A percentile compares a stretch with the other conserved stretches of the same genome.
Evolutionary conservation across 2,888 invertebrate genomes (phyloP).

Genomic region (Aradus depressus): DNA sequence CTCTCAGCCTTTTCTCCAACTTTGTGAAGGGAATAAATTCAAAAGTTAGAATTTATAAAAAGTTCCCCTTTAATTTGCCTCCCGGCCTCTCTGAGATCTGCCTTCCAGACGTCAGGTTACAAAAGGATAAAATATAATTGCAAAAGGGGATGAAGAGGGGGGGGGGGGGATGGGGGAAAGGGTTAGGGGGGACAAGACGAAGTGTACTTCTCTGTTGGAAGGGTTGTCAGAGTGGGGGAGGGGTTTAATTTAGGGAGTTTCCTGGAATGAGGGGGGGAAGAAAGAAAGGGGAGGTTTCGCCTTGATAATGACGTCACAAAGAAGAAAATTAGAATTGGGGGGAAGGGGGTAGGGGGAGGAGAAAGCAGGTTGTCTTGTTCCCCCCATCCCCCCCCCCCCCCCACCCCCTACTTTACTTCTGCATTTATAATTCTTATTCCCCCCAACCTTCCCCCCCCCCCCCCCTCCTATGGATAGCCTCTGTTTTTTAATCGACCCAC

Average conservation of each 20-base stretch:
- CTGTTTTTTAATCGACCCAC: background rate
- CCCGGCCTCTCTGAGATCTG: no score
- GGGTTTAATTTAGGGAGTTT: conserved; percentile 5
- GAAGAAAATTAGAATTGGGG: no score
- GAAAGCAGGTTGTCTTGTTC: background rate
- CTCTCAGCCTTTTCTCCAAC: no score
- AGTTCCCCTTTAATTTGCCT: no score
- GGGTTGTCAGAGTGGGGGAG: no score
- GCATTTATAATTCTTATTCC: conserved; percentile 3
- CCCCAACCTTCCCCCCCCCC: background rate
- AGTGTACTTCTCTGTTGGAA: no score
- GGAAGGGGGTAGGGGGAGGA: conserved; percentile 5
- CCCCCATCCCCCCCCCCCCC: background rate
- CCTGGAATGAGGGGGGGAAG: conserved; percentile 1
- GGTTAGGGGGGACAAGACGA: no score
- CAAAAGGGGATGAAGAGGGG: conserved; percentile 10
- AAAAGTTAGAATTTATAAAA: no score
- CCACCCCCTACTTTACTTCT: background rate
- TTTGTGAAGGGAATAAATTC: no score
- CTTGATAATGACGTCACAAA: no score
- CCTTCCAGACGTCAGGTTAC: no score
- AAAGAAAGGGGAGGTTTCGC: no score
- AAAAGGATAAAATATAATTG: conserved; percentile 15
- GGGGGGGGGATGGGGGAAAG: conserved; percentile 11
- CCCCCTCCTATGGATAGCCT: background rate